phyloP scores from a whole-genome alignment of 2,888 invertebrate species.

The Pseudococcus viburni region DNA sequence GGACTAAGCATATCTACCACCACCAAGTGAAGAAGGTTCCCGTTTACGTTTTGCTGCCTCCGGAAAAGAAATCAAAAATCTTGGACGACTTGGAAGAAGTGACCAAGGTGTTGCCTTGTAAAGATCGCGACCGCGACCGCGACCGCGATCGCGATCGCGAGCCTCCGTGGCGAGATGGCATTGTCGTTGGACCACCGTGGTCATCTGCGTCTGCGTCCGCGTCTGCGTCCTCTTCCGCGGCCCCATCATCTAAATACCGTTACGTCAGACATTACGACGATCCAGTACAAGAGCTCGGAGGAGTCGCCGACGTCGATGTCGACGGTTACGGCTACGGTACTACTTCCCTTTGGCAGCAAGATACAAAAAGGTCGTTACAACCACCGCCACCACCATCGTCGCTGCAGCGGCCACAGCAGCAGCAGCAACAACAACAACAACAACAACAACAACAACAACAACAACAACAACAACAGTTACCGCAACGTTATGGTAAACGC shows the following conservation, averaged over 20 bases:
- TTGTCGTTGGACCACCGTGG: neutral
- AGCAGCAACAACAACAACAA: neutral
- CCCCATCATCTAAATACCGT: no score
- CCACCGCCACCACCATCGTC: neutral
- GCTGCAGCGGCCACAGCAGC: neutral
- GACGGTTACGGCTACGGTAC: neutral
- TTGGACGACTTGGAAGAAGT: conserved; percentile 33
- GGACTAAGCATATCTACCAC: conserved; percentile 70
- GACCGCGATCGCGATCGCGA: no score
- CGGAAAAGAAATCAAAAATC: conserved; percentile 58
- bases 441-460: no score
- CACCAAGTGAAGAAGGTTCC: conserved; percentile 69
- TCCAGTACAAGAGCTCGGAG: no score
- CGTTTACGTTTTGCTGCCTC: conserved; percentile 68
- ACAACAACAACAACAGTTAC: no score
- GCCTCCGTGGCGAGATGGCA: neutral
- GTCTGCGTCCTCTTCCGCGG: no score
- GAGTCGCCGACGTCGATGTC: no score
- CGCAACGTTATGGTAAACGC: no score
- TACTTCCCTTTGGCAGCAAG: neutral
- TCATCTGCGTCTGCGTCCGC: no score
- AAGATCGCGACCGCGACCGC: neutral
- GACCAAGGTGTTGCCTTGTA: neutral
- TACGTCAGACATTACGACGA: no score
- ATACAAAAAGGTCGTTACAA: neutral